These are phyloP conservation scores for Pavo muticus DNA, from an alignment of 2,113 vertebrate species.

Conservation along the genomic window DNA sequence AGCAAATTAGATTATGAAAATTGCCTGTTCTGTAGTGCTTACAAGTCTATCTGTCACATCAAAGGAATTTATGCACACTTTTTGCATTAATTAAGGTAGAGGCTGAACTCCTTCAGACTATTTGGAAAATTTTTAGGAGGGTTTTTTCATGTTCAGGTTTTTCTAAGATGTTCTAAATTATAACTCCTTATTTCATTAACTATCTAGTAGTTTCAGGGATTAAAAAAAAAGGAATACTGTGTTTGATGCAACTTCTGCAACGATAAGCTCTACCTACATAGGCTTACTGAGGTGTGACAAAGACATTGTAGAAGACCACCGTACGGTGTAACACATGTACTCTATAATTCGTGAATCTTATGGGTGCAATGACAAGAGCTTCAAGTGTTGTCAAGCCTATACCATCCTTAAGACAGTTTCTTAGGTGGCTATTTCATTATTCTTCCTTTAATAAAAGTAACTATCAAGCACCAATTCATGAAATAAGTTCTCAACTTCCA, in stretches of 20 bases:
- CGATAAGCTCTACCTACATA: not conserved
- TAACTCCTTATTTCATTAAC: not conserved
- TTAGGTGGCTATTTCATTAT: not conserved
- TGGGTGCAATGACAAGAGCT: not conserved
- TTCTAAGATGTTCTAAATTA: not conserved
- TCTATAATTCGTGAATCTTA: not conserved
- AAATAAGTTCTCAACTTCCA: not conserved
- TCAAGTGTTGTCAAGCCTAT: not conserved
- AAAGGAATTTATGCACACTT: not conserved
- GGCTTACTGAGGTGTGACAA: not conserved
- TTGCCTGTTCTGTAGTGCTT: not conserved
- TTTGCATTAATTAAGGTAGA: not conserved
- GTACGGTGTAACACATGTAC: not conserved
- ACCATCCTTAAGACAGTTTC: not conserved
- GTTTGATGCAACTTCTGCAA: not conserved
- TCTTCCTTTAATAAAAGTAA: not conserved
- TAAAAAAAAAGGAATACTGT: not conserved
- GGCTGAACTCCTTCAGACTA: not conserved
- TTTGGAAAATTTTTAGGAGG: not conserved
- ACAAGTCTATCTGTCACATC: not conserved
- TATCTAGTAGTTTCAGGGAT: not conserved
- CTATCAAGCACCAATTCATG: not conserved
- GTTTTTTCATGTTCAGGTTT: not conserved
- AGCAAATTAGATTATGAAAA: not conserved
- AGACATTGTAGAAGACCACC: not conserved